Conservation (phyloP, 2,888 invertebrate genomes). For the Lucinisca nassula region DNA sequence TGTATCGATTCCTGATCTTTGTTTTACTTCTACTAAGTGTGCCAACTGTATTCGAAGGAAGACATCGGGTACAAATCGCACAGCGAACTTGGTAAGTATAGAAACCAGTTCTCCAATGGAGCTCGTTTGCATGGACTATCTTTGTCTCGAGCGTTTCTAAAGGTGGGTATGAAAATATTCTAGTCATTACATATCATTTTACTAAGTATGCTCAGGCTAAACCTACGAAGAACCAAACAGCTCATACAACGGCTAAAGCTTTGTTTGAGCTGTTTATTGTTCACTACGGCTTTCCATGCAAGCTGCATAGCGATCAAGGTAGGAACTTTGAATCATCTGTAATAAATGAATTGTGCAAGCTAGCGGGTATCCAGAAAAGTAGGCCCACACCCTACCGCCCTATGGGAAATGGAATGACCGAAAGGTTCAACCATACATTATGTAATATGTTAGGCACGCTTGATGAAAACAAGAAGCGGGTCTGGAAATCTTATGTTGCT, state of each 20-base stretch:
- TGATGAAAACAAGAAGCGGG: not conserved
- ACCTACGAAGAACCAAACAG: not conserved
- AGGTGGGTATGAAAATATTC: not conserved
- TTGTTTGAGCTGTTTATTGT: not conserved
- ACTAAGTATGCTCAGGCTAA: not conserved
- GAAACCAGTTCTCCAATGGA: not conserved
- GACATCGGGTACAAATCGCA: not conserved
- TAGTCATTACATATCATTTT: not conserved
- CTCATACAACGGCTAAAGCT: not conserved
- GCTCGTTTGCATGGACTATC: constrained; percentile 16
- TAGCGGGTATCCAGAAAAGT: not conserved
- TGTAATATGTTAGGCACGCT: not conserved
- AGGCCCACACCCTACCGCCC: not conserved
- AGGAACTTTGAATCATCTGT: constrained; percentile 6
- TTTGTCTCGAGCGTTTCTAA: not conserved
- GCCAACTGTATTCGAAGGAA: constrained; percentile 11
- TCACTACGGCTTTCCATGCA: constrained; percentile 3
- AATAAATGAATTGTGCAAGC: constrained; percentile 5
- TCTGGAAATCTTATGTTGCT: not conserved
- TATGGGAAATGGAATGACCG: no score
- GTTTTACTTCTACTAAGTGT: no score
- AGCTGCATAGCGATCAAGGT: constrained; percentile 35
- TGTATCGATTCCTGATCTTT: no score
- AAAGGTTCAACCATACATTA: not conserved
- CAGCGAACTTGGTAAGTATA: not conserved